Percentiles rank a stretch among this genome's conserved stretches.
phyloP scores from a whole-genome alignment of 2,888 invertebrate species.

The Dryadula phaetusa region DNA sequence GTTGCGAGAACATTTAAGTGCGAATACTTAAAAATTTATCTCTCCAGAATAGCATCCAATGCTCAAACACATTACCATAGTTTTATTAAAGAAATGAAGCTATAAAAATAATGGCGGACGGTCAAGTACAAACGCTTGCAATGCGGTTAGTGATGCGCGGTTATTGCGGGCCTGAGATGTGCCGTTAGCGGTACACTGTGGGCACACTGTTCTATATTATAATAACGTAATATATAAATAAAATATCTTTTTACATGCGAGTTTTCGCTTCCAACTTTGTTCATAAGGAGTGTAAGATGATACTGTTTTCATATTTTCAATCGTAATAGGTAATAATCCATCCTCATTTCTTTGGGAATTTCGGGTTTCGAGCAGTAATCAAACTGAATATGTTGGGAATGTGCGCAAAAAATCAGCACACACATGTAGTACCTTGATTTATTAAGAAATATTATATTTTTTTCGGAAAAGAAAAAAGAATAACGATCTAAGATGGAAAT shows the following conservation, averaged over 20 bases:
- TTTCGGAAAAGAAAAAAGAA: not conserved
- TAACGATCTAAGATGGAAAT: not conserved
- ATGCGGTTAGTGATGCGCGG: conserved; percentile 12
- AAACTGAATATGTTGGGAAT: too few species aligned
- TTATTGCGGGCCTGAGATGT: conserved; percentile 18
- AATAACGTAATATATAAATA: conserved; percentile 7
- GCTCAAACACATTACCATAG: conserved; percentile 10
- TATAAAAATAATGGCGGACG: conserved; percentile 25
- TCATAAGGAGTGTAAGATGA: too few species aligned
- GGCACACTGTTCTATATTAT: conserved; percentile 29
- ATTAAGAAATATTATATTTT: not conserved
- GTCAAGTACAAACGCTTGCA: conserved; percentile 22
- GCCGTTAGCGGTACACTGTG: conserved; percentile 39
- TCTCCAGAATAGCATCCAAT: not conserved
- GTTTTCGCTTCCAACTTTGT: too few species aligned
- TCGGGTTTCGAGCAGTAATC: too few species aligned
- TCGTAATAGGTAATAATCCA: too few species aligned
- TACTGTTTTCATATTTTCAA: too few species aligned
- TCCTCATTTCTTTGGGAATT: too few species aligned
- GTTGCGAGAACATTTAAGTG: not conserved
- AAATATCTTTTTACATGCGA: not conserved
- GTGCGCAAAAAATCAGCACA: too few species aligned
- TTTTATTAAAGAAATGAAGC: conserved; percentile 37
- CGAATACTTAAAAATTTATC: conserved; percentile 8
- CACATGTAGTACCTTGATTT: too few species aligned